phyloP scores from a whole-genome alignment of 2,888 invertebrate species.

The Dioctria rufipes region DNA sequence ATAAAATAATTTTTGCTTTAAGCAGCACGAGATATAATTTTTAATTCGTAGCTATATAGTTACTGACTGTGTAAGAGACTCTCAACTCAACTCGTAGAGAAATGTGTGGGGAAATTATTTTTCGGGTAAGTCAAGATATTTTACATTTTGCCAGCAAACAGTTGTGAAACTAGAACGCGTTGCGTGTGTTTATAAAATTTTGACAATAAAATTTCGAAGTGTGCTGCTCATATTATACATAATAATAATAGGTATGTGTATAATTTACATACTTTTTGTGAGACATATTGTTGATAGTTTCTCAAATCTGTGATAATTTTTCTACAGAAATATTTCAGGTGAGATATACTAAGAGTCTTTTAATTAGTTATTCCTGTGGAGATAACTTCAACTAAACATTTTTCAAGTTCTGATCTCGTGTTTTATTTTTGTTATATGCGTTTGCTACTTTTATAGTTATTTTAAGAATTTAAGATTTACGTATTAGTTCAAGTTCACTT shows the following conservation, averaged over 20 bases:
- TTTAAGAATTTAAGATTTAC: constrained; percentile 12
- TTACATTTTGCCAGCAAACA: constrained; percentile 1
- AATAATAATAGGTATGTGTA: not conserved
- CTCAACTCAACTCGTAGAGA: constrained; percentile 1
- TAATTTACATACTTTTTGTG: too few species aligned
- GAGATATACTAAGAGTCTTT: not conserved
- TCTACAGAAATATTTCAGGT: not conserved
- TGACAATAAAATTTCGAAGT: not conserved
- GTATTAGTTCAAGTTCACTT: not conserved
- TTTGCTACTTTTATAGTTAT: constrained; percentile 13
- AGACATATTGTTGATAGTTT: not conserved
- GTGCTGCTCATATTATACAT: not conserved
- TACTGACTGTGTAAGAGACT: constrained; percentile 14
- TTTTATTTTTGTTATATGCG: constrained; percentile 12
- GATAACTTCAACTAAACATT: not conserved
- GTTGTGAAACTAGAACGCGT: not conserved
- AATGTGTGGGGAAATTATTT: constrained; percentile 31
- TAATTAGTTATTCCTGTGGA: not conserved
- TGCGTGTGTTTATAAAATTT: not conserved
- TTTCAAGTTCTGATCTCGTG: not conserved
- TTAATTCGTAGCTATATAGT: constrained; percentile 19
- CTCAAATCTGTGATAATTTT: not conserved
- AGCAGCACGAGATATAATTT: constrained; percentile 13
- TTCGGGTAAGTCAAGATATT: not conserved
- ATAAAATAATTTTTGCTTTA: not conserved